Evolutionary conservation across 2,113 vertebrate genomes (phyloP), one percentile per base, ranked within the genome.

Genomic region (Ornithorhynchus anatinus): DNA sequence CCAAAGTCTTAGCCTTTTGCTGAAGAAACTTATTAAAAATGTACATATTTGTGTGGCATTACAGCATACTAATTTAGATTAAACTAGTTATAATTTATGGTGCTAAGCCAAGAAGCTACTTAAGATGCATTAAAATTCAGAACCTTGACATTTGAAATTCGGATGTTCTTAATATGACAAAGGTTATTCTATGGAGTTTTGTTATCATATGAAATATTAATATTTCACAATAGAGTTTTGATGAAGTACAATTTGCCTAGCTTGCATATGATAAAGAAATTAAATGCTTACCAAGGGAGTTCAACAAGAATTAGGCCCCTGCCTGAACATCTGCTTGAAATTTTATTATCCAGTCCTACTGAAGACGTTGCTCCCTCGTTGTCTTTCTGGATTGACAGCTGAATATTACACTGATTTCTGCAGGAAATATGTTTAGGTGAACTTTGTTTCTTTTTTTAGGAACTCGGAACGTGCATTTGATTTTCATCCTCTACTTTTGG

Each of bases 221-320:
- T 92, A 92, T 92, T 93, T 93, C 89, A 93, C 90, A 93, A 87
- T 92, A 89, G 85, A 85, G 89, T 91, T 92, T 89, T 94, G 91
- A 94, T 94, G 92, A 93, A 93, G 87, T 89, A 87, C 89, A 89
- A 89, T 94, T 91, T 93, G 85, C 90, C 83, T 72, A 89, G 89
- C 88, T 89, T 90, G 88, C 93, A 93, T 92, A 89, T 92, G 92
- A 94, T 93, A 92, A 92, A 94, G 90, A 94, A 94, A 94, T 94
- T 91, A 94, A 94, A 92, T 86, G 89, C 92, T 92, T 94, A 90
- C 87, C 92, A 84, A 90, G 93, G 92, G 93, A 93, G 87, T 92
- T 94, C 84, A 84, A 82, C 74, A 84, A 90, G 92, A 92, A 94
- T 92, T 90, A 93, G 88, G 92, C 86, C 87, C 87, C 88, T 86